Evolutionary conservation across 2,113 vertebrate genomes (phyloP).

Genomic region (Callospermophilus lateralis): DNA sequence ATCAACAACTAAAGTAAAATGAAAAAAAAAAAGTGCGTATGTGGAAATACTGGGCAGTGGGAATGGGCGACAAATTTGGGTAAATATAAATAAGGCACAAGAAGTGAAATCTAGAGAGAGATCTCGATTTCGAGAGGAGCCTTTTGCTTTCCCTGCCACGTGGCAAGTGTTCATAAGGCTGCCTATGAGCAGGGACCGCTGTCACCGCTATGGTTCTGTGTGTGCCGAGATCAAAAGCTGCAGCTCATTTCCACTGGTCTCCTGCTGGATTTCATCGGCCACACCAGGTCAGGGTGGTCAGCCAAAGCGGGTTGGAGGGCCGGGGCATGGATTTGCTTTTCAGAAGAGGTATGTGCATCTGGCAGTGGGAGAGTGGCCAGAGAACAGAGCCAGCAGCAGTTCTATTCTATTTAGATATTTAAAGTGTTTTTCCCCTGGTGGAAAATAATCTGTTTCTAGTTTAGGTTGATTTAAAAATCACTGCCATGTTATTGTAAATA

Average conservation of each 20-base stretch:
- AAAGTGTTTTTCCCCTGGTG: slow-evolving; percentile 73
- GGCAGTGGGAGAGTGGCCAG: slow-evolving; percentile 65
- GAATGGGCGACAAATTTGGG: neutral
- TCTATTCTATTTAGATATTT: slow-evolving; percentile 83
- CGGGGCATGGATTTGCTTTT: neutral
- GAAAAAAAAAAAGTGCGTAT: neutral
- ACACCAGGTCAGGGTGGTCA: neutral
- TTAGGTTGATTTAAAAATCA: slow-evolving; percentile 74
- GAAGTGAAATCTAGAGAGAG: neutral
- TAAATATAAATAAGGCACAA: neutral
- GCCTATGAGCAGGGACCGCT: neutral
- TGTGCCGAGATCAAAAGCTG: neutral
- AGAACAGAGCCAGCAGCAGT: slow-evolving; percentile 81
- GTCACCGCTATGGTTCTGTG: neutral
- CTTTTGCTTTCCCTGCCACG: neutral
- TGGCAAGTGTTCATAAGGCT: neutral
- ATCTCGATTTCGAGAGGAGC: neutral
- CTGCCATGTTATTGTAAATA: slow-evolving; percentile 76
- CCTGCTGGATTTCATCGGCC: neutral
- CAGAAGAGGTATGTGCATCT: slow-evolving; percentile 66
- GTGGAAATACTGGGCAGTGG: neutral
- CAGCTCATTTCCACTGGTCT: neutral
- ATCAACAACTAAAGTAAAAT: too few relatives aligned
- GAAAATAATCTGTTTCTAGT: slow-evolving; percentile 81
- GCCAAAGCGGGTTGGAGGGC: neutral